Evolutionary conservation across 2,797 vertebrate species (phyloP).

Genomic region (Danionella dracula): DNA sequence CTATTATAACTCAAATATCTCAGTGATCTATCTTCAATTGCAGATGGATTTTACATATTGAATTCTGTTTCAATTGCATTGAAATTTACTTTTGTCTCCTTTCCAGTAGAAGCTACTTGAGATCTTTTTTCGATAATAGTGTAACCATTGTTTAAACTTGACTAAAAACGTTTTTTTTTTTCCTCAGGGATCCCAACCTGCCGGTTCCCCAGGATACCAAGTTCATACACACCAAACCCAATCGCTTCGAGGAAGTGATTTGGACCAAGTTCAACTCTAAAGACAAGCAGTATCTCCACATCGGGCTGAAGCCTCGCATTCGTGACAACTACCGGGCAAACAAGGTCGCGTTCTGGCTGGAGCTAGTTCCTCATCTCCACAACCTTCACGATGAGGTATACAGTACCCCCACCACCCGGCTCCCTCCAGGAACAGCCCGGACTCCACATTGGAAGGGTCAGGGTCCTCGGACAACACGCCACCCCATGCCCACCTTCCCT

Average conservation of each 20-base stretch:
- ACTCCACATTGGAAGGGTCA: slow-evolving; percentile 50
- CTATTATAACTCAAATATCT: no score
- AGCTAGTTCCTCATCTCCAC: slow-evolving; percentile 88
- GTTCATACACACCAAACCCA: slow-evolving; percentile 94
- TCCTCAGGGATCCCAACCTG: slow-evolving; percentile 82
- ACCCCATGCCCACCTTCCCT: slow-evolving; percentile 73
- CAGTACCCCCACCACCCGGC: slow-evolving; percentile 75
- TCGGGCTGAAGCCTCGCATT: slow-evolving; percentile 86
- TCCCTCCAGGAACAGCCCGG: slow-evolving; percentile 64
- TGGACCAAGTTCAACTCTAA: slow-evolving; percentile 96
- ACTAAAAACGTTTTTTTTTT: no score
- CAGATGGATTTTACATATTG: no score
- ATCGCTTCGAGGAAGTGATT: slow-evolving; percentile 93
- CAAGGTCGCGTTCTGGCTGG: slow-evolving; percentile 94
- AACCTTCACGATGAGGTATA: slow-evolving; percentile 76
- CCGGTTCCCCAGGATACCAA: slow-evolving; percentile 93
- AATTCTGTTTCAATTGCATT: no score
- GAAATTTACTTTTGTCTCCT: no score
- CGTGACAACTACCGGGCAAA: slow-evolving; percentile 90
- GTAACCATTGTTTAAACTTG: no score
- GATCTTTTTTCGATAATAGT: no score
- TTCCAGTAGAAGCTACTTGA: no score
- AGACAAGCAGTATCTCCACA: slow-evolving; percentile 93
- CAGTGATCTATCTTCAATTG: no score
- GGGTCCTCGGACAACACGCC: slow-evolving; percentile 70